Evolutionary conservation across 92 coral and sea anemone genomes (phyloP).

Genomic region (Porites lobata): DNA sequence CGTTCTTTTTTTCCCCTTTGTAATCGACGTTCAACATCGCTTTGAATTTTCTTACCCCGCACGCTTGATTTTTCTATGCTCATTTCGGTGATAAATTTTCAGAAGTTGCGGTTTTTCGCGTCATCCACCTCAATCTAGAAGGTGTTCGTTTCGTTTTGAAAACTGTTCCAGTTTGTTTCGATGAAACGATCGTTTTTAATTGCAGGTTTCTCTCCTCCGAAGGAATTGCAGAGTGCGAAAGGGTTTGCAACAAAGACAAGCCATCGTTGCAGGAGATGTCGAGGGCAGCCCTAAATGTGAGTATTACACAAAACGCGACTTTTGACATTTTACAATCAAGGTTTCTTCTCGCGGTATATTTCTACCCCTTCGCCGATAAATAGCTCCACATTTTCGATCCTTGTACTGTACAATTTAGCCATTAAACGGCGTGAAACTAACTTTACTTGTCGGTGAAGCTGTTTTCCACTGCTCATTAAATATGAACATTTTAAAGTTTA

Average conservation of each 20-base stretch:
- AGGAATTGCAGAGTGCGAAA: conserved; percentile 95
- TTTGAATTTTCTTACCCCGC: conserved; percentile 14
- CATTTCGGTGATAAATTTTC: conserved; percentile 20
- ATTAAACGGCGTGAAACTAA: conserved; percentile 40
- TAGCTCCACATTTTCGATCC: conserved; percentile 2
- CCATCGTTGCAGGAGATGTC: conserved; percentile 80
- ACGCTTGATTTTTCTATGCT: conserved; percentile 24
- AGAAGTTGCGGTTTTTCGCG: conserved; percentile 43
- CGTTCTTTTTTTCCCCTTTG: neutral
- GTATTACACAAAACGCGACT: conserved; percentile 40
- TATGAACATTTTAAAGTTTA: conserved; percentile 93
- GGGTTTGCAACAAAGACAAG: conserved; percentile 84
- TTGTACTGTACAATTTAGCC: conserved; percentile 7
- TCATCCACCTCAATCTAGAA: conserved; percentile 17
- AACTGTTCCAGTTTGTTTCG: conserved; percentile 28
- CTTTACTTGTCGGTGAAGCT: conserved; percentile 78
- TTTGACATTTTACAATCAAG: neutral
- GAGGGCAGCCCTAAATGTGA: conserved; percentile 96
- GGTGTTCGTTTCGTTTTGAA: conserved; percentile 10
- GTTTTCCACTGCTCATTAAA: conserved; percentile 88
- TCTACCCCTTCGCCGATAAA: neutral
- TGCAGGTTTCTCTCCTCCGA: conserved; percentile 94
- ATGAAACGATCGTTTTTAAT: conserved; percentile 28
- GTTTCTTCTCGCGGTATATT: neutral
- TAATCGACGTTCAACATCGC: neutral